phyloP scores from a whole-genome alignment of 2,113 vertebrate species.

The Picathartes gymnocephalus region DNA sequence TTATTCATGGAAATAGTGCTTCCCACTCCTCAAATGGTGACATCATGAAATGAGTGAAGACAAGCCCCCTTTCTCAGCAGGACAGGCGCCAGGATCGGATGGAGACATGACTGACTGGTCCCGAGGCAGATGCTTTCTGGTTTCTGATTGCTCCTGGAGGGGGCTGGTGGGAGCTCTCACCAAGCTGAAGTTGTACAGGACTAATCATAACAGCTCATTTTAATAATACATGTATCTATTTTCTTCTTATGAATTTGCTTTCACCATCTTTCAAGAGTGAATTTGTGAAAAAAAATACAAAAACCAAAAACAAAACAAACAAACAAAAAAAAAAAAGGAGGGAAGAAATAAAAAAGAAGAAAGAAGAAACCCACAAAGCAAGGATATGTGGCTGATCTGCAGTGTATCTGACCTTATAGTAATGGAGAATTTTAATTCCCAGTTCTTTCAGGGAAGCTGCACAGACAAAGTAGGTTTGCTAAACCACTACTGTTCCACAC shows the following conservation, averaged over 20 bases:
- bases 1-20: not conserved
- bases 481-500: not conserved
- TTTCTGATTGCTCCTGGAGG: not conserved
- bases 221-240: not conserved
- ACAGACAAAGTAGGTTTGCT: not conserved
- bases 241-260: not conserved
- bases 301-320: too few relatives aligned
- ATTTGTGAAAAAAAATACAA: not conserved
- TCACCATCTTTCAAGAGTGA: not conserved
- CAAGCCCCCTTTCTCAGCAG: slow-evolving; percentile 34
- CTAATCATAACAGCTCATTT: not conserved
- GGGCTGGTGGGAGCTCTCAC: not conserved
- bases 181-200: not conserved
- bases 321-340: too few relatives aligned
- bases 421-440: not conserved
- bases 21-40: slow-evolving; percentile 16
- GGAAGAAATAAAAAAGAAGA: too few relatives aligned
- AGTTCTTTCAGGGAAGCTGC: not conserved
- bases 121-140: not conserved
- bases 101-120: slow-evolving; percentile 7
- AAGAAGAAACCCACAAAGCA: not conserved
- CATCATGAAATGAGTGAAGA: slow-evolving; percentile 24
- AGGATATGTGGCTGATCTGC: not conserved
- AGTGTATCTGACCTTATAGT: not conserved
- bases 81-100: not conserved